Conservation (phyloP, 2,797 vertebrate genomes). For the Bovichtus variegatus region DNA sequence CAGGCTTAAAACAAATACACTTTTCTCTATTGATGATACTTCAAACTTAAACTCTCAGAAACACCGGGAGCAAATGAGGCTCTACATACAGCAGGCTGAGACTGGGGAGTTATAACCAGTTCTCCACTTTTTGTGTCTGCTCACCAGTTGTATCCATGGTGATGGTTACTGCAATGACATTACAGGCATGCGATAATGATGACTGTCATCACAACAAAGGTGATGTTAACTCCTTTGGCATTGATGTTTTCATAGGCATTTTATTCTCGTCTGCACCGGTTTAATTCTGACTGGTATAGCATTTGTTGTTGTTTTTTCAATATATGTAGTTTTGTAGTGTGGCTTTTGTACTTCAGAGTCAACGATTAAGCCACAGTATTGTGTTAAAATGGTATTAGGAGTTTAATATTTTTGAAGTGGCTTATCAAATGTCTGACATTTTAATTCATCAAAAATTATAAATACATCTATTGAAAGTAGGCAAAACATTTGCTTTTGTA, state of each 20-base stretch:
- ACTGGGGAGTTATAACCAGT: background rate
- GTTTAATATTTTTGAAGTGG: background rate
- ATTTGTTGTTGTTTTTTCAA: background rate
- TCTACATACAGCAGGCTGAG: background rate
- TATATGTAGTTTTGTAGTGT: background rate
- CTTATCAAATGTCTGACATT: background rate
- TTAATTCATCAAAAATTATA: background rate
- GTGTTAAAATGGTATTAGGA: background rate
- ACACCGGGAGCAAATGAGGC: background rate
- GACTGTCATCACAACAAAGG: background rate
- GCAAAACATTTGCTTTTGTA: background rate
- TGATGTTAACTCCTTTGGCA: background rate
- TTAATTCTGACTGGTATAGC: background rate
- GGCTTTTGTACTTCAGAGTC: too few relatives aligned
- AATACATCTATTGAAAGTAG: background rate
- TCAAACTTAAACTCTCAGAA: conserved; percentile 23
- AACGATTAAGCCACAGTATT: background rate
- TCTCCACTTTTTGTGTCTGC: background rate
- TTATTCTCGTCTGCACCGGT: background rate
- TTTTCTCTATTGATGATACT: conserved; percentile 17
- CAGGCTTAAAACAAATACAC: conserved; percentile 16
- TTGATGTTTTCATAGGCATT: background rate
- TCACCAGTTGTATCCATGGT: conserved; percentile 17
- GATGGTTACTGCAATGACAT: background rate
- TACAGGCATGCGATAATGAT: background rate